Evolutionary conservation across 2,113 vertebrate species (phyloP).

Genomic region (Coreoperca whiteheadi): DNA sequence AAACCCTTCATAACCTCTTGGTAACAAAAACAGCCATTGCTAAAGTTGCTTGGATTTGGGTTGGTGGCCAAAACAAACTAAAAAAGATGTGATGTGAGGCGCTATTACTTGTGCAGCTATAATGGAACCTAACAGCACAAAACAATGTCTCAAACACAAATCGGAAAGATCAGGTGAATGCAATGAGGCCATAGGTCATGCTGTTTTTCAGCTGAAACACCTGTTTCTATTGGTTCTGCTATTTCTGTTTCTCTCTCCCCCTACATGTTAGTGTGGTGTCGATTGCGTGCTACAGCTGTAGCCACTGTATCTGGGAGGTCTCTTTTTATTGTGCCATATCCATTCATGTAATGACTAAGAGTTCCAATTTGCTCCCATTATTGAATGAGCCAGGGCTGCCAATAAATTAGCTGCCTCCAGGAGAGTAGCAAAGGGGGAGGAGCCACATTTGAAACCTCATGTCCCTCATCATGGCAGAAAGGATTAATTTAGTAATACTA

Average conservation of each 20-base stretch:
- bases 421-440: background rate
- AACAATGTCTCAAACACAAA: background rate
- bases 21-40: background rate
- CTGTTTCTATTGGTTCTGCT: conserved; percentile 25
- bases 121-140: background rate
- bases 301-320: background rate
- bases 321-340: background rate
- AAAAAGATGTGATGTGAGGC: background rate
- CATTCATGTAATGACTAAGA: conserved; percentile 7
- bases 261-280: conserved; percentile 29
- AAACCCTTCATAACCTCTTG: background rate
- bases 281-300: conserved; percentile 4
- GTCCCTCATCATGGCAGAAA: background rate
- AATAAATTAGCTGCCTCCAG: background rate
- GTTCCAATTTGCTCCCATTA: background rate
- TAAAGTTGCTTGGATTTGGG: background rate
- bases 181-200: background rate
- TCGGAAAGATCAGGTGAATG: background rate
- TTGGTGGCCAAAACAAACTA: background rate
- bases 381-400: background rate
- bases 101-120: no score
- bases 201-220: conserved; percentile 7
- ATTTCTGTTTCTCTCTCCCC: conserved; percentile 41
- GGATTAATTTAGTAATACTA: background rate
- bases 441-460: background rate